phyloP scores from a whole-genome alignment of 2,888 invertebrate genomes.

The Merodon equestris region DNA sequence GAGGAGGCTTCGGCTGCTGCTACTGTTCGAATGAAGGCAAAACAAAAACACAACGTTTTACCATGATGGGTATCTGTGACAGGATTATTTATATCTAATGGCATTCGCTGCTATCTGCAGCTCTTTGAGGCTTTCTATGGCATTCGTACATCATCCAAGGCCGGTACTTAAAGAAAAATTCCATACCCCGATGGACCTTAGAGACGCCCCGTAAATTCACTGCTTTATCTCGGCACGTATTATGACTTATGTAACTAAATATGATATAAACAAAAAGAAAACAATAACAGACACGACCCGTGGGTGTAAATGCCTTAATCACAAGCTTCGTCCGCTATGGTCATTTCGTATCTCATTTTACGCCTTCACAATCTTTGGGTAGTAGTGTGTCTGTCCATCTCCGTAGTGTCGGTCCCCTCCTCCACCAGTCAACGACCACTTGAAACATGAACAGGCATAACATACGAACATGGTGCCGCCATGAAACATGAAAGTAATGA shows the following conservation, averaged over 20 bases:
- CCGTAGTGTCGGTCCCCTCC: constrained; percentile 16
- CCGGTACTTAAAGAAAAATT: too few species aligned
- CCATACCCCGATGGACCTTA: too few species aligned
- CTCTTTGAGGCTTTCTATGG: background rate
- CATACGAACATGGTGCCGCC: background rate
- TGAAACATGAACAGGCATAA: constrained; percentile 4
- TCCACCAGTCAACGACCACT: constrained; percentile 33
- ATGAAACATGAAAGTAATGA: constrained; percentile 1
- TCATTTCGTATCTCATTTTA: constrained; percentile 54
- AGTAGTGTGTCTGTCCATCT: too few species aligned
- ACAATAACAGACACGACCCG: too few species aligned
- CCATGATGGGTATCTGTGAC: constrained; percentile 31
- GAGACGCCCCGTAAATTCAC: background rate
- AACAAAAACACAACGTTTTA: background rate
- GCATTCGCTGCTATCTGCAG: constrained; percentile 2
- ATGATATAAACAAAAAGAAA: too few species aligned
- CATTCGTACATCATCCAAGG: too few species aligned
- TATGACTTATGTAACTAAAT: constrained; percentile 32
- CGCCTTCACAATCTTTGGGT: constrained; percentile 38
- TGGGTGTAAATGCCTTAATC: constrained; percentile 57
- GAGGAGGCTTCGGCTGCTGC: constrained; percentile 6
- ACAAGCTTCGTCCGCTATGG: constrained; percentile 48
- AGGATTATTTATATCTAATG: constrained; percentile 38
- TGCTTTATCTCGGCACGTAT: constrained; percentile 19
- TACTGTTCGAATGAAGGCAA: constrained; percentile 10